A percentile compares a stretch with the other conserved stretches of the same genome.
Evolutionary conservation across 2,113 vertebrate species (phyloP).

Genomic region (Prochilodus magdalenae): DNA sequence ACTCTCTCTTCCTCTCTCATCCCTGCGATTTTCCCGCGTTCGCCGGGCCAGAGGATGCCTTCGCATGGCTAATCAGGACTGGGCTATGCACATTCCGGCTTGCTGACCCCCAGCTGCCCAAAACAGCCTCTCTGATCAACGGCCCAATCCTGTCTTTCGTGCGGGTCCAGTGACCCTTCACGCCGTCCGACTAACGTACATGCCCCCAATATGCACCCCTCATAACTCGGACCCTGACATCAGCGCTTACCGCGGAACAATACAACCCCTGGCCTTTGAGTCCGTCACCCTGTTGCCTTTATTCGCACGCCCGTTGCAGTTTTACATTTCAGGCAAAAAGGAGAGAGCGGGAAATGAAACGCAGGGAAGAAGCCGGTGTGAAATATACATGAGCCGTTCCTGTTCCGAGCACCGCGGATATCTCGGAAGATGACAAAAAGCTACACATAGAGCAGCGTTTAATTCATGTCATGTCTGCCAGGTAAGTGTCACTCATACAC

Average conservation of each 20-base stretch:
- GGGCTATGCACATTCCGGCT: conserved; percentile 40
- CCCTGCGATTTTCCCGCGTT: conserved; percentile 22
- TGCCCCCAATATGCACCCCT: conserved; percentile 32
- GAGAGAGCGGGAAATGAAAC: conserved; percentile 8
- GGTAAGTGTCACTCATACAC: conserved; percentile 65
- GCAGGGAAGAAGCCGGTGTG: conserved; percentile 7
- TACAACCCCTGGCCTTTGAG: conserved; percentile 5
- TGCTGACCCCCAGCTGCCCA: conserved; percentile 41
- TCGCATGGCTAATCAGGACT: conserved; percentile 43
- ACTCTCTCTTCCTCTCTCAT: conserved; percentile 33
- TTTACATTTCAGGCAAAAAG: conserved; percentile 11
- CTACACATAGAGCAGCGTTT: conserved; percentile 47
- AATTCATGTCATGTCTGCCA: conserved; percentile 62
- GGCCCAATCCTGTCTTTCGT: not conserved
- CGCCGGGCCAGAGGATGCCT: not conserved
- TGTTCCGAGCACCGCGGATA: not conserved
- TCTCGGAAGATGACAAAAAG: conserved; percentile 21
- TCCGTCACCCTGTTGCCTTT: conserved; percentile 5
- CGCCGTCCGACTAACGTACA: conserved; percentile 9
- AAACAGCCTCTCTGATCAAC: conserved; percentile 12
- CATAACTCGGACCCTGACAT: not conserved
- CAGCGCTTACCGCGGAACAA: not conserved
- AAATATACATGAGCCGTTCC: conserved; percentile 51
- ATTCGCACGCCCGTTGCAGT: not conserved
- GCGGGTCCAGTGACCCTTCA: conserved; percentile 20